A percentile compares a stretch with the other conserved stretches of the same genome.
These are phyloP conservation scores for Asbolus verrucosus DNA, from an alignment of 1,140 invertebrate genomes.

Conservation along the genomic window DNA sequence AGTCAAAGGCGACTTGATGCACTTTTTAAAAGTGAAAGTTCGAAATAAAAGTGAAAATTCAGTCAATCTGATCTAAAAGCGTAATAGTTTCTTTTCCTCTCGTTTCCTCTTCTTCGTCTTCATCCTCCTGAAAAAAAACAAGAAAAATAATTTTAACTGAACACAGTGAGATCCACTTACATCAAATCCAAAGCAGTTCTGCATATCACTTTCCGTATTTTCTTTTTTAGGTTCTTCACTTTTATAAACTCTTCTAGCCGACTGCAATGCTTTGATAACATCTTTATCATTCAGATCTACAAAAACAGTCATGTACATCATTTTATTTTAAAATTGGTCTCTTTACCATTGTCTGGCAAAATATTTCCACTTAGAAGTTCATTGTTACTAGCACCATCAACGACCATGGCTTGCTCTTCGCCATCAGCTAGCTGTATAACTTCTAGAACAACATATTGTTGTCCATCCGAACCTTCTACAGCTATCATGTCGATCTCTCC, in stretches of 20 bases:
- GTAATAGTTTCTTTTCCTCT: slow-evolving; percentile 58
- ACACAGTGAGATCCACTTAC: slow-evolving; percentile 71
- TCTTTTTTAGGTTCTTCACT: slow-evolving; percentile 64
- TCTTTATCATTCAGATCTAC: slow-evolving; percentile 62
- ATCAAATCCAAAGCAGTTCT: slow-evolving; percentile 89
- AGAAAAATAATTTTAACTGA: slow-evolving; percentile 9
- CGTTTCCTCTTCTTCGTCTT: slow-evolving; percentile 59
- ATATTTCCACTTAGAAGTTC: slow-evolving; percentile 61
- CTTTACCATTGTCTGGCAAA: slow-evolving; percentile 60
- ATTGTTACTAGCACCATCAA: slow-evolving; percentile 57
- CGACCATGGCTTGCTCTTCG: slow-evolving; percentile 65
- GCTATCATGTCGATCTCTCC: slow-evolving; percentile 70
- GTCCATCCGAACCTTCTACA: slow-evolving; percentile 80
- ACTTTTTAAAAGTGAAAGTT: no score
- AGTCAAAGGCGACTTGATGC: no score
- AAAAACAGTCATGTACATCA: slow-evolving; percentile 30
- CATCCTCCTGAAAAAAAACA: slow-evolving; percentile 53
- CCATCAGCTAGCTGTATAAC: slow-evolving; percentile 84
- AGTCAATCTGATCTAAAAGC: slow-evolving; percentile 56
- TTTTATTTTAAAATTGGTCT: background rate
- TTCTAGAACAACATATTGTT: slow-evolving; percentile 88
- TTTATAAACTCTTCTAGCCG: slow-evolving; percentile 58
- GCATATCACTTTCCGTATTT: slow-evolving; percentile 74
- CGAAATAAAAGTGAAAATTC: slow-evolving; percentile 48
- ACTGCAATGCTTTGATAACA: slow-evolving; percentile 62